Conservation (phyloP, 2,797 vertebrate species). For the Carcharodon carcharias region DNA sequence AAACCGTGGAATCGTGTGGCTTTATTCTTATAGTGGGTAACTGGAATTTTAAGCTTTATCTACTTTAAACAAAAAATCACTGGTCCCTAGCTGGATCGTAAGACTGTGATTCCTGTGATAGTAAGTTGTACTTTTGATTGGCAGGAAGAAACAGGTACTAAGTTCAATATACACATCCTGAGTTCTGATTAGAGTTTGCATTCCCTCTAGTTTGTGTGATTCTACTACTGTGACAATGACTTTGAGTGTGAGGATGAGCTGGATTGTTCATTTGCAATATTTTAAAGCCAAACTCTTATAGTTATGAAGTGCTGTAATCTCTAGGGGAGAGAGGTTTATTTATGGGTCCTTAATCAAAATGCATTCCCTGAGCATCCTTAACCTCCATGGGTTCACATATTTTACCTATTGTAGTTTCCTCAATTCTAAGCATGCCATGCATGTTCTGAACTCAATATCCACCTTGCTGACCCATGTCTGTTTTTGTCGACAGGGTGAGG, state of each 20-base stretch:
- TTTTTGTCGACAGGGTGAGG: constrained; percentile 78
- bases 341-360: background rate
- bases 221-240: background rate
- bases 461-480: background rate
- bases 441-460: background rate
- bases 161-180: background rate
- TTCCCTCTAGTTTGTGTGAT: background rate
- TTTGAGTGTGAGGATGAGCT: background rate
- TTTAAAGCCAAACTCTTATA: background rate
- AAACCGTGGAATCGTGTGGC: no score
- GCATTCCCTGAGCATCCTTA: background rate
- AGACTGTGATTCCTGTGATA: background rate
- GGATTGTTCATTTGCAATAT: background rate
- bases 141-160: background rate
- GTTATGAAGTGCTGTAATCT: background rate
- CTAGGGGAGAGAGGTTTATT: background rate
- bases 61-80: no score
- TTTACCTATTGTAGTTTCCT: background rate
- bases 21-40: no score
- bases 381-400: background rate
- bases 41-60: no score
- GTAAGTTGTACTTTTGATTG: background rate
- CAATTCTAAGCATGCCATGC: background rate
- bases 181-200: background rate
- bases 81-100: no score